Evolutionary conservation across 2,113 vertebrate genomes (phyloP), one percentile per base, ranked within the genome.

Genomic region (Onychostoma macrolepis): DNA sequence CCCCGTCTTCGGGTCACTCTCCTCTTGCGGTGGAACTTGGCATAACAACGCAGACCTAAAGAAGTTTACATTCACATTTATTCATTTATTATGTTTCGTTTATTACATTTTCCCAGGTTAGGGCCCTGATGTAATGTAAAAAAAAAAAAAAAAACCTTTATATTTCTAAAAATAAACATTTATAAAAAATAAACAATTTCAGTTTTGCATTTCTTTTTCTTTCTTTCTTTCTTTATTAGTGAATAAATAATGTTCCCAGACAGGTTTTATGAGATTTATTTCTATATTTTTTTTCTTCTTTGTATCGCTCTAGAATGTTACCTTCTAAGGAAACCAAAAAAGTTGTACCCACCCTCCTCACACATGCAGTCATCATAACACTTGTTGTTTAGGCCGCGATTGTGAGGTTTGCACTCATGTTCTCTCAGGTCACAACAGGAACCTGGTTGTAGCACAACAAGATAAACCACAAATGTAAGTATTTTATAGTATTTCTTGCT

Each of bases 361-460:
- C 98, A 99, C 98, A 99, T 99, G 90, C 98, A 99, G 95, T 99
- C 96, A 1, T 99, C 98, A 0, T 97, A 99, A 89, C 98, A 99
- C 85, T 99, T 99, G 94, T 99, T 99, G 94, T 99, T 99, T 72
- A 99, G 96, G 86, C 98, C 98, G 10, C 97, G 95, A 88, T 99
- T 99, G 94, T 99, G 97, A 33, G 95, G 93, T 83, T 94, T 95
- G 89, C 98, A 99, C 92, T 98, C 94, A 15, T 97, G 97, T 36
- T 96, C 96, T 61, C 98, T 95, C 90, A 99, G 91, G 92, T 99
- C 98, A 30, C 98, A 99, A 90, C 98, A 99, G 10, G 95, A 97
- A 61, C 98, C 98, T 99, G 91, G 92, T 50, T 6, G 2, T 28
- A 67, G 61, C 38, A 69, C 10, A 63, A n/a, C 38, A n/a, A 53